Evolutionary conservation across 2,797 vertebrate species (phyloP).

Genomic region (Anolis apletophallus): DNA sequence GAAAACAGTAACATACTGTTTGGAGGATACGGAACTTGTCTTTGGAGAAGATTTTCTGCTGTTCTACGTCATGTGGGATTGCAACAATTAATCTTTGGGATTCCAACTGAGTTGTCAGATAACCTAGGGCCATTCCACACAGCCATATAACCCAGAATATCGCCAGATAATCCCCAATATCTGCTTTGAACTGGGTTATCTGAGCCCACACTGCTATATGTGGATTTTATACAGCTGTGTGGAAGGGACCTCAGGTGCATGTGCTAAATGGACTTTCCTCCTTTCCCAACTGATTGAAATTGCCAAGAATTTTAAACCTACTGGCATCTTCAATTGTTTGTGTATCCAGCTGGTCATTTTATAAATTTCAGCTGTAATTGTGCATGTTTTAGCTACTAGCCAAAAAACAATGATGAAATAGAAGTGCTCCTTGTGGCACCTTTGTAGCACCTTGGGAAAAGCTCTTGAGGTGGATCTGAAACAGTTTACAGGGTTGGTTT

Average conservation of each 20-base stretch:
- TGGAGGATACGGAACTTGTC: not conserved
- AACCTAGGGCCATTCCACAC: no score
- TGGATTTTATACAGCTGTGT: no score
- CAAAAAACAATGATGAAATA: not conserved
- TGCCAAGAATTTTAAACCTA: not conserved
- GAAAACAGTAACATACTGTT: not conserved
- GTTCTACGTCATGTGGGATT: not conserved
- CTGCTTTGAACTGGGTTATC: no score
- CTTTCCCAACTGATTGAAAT: not conserved
- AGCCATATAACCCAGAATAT: no score
- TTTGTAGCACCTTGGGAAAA: not conserved
- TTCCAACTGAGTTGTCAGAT: not conserved
- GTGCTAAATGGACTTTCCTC: not conserved
- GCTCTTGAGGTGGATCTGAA: not conserved
- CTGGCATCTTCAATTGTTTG: not conserved
- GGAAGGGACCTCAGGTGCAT: not conserved
- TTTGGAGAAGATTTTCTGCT: not conserved
- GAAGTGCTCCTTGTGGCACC: not conserved
- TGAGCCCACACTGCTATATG: no score
- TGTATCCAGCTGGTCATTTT: not conserved
- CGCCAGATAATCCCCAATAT: no score
- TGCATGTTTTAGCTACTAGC: not conserved
- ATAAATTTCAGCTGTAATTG: not conserved
- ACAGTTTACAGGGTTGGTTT: slow-evolving; percentile 8
- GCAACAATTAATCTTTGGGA: not conserved